These are phyloP conservation scores for Vulpes vulpes DNA, from an alignment of 2,113 vertebrate genomes.

Conservation along the genomic window DNA sequence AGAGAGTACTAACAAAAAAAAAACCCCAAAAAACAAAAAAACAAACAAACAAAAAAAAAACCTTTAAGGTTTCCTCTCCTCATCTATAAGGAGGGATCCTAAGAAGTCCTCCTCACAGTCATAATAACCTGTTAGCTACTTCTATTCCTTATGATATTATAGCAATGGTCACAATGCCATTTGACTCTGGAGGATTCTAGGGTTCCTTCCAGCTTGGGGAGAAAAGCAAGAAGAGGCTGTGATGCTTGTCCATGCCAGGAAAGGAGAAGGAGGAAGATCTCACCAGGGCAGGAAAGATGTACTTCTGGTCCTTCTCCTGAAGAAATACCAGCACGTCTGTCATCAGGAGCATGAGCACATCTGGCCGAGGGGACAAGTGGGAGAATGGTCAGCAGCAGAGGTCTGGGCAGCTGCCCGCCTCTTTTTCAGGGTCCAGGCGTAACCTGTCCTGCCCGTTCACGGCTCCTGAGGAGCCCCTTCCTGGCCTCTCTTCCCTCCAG, in stretches of 20 bases:
- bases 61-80: neutral
- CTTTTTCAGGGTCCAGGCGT: neutral
- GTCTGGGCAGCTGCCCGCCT: neutral
- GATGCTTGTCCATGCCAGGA: neutral
- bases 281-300: constrained; percentile 94
- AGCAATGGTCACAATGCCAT: no score
- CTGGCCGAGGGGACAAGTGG: constrained; percentile 77
- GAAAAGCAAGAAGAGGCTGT: neutral
- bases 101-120: neutral
- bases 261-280: constrained; percentile 68
- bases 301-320: constrained; percentile 97
- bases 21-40: no score
- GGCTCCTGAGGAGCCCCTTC: neutral
- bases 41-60: neutral
- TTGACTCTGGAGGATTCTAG: neutral
- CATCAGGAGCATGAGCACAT: constrained; percentile 94
- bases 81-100: neutral
- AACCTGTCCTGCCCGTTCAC: rapidly evolving
- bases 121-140: neutral
- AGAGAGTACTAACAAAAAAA: neutral
- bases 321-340: constrained; percentile 95
- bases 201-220: neutral
- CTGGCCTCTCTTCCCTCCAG: neutral
- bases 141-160: neutral
- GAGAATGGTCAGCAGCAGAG: neutral